Base-by-base conservation (phyloP, 2,888 invertebrate species). In the Troilus luridus region DNA sequence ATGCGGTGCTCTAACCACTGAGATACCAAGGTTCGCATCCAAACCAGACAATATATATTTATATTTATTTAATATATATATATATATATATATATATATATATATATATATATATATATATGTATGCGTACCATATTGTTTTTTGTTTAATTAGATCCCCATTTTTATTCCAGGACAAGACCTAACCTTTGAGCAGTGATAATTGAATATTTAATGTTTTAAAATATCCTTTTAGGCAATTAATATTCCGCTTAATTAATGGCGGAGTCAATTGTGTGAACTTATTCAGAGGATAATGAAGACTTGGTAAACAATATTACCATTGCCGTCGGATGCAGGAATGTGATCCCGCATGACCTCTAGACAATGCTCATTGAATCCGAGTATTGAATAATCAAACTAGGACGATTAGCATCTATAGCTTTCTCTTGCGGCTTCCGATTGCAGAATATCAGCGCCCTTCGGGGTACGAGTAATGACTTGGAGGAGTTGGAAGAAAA, bases 211-310 rank as follows among this genome's bases (percentile, higher is more conserved):
- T 77, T 17, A 27, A 77, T 8, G 27, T 41, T 41, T 77, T 7
- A 19, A 7, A 77, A 77, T 41, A 41, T 9, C 17, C 27, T 41
- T 27, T 7, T 19, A 27, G 17, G 8, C 41, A 41, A 77, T 77
- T 24, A 77, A 77, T 41, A 77, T 77, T 77, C 72, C 1, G 5
- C 17, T 41, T 77, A 6, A 77, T 77, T 77, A 77, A 56, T 19
- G 56, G 21, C 85, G 85, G n/a, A 56, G 85, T 85, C 85, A 85
- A 85, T 54, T 56, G 85, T 85, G 85, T 12, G 85, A 85, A 85
- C 17, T 85, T 85, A 85, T 85, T 56, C 85, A 58, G 7, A n/a
- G 41, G n/a, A 85, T 85, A 56, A 85, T n/a, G 11, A n/a, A 1
- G n/a, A 12, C 1, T 2, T 0, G 12, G 85, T 56, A 85, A 85